Conservation (phyloP, 2,888 invertebrate genomes). For the Acrobasis suavella region DNA sequence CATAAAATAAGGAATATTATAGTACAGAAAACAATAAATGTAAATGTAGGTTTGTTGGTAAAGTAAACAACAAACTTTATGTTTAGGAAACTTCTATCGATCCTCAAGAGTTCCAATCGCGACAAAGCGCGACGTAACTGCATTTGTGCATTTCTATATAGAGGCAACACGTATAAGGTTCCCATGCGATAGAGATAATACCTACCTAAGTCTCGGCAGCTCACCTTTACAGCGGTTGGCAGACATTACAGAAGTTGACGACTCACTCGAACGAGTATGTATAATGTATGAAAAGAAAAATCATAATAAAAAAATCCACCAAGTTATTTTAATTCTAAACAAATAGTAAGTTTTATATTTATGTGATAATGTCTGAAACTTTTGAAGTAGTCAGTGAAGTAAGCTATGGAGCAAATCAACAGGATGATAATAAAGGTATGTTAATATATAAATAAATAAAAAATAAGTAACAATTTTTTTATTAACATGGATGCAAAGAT, state of each 20-base stretch:
- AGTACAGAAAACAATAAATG: slow-evolving; percentile 6
- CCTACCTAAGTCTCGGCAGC: slow-evolving; percentile 32
- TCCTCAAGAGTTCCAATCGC: no score
- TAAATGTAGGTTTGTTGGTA: background rate
- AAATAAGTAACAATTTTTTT: background rate
- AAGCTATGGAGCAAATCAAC: slow-evolving; percentile 26
- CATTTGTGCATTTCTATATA: slow-evolving; percentile 23
- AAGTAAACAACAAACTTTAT: background rate
- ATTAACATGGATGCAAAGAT: no score
- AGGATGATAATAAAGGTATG: slow-evolving; percentile 38
- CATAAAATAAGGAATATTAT: background rate
- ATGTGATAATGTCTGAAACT: slow-evolving; percentile 2
- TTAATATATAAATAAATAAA: slow-evolving; percentile 6
- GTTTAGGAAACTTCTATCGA: background rate
- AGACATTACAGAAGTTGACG: background rate
- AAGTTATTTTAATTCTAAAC: background rate
- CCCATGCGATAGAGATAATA: slow-evolving; percentile 26
- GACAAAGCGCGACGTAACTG: background rate
- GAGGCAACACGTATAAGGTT: slow-evolving; percentile 24
- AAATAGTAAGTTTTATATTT: background rate
- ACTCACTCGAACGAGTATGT: background rate
- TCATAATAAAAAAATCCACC: no score
- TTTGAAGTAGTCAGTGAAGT: slow-evolving; percentile 20
- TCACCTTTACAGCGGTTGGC: slow-evolving; percentile 6
- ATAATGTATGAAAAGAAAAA: background rate